phyloP scores from a whole-genome alignment of 2,113 vertebrate species.

The Eublepharis macularius region DNA sequence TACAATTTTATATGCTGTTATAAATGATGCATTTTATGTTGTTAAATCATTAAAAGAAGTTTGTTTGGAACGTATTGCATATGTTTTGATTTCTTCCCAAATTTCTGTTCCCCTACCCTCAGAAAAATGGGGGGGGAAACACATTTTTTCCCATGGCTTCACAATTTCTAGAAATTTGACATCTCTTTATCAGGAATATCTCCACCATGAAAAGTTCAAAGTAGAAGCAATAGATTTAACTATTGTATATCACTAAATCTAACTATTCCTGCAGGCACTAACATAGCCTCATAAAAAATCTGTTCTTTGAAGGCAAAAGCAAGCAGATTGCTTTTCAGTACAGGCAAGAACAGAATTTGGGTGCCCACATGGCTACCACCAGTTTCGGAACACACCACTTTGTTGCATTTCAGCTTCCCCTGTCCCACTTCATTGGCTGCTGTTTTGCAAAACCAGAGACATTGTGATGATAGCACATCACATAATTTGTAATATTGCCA shows the following conservation, averaged over 20 bases:
- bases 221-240: not conserved
- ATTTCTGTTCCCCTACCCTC: no score
- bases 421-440: not conserved
- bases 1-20: no score
- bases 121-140: no score
- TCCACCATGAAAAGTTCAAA: not conserved
- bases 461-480: not conserved
- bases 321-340: not conserved
- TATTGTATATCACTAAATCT: not conserved
- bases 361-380: not conserved
- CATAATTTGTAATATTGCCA: not conserved
- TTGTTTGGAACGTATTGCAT: no score
- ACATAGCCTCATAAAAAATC: not conserved
- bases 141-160: no score
- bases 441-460: not conserved
- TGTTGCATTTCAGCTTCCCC: not conserved
- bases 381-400: no score
- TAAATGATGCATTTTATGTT: no score
- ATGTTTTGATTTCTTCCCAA: no score
- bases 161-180: not conserved
- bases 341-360: not conserved
- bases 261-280: not conserved
- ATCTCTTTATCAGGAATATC: constrained; percentile 21
- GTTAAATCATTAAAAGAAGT: no score
- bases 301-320: not conserved